Conservation (phyloP, 2,888 invertebrate species). For the Parnassius smintheus region DNA sequence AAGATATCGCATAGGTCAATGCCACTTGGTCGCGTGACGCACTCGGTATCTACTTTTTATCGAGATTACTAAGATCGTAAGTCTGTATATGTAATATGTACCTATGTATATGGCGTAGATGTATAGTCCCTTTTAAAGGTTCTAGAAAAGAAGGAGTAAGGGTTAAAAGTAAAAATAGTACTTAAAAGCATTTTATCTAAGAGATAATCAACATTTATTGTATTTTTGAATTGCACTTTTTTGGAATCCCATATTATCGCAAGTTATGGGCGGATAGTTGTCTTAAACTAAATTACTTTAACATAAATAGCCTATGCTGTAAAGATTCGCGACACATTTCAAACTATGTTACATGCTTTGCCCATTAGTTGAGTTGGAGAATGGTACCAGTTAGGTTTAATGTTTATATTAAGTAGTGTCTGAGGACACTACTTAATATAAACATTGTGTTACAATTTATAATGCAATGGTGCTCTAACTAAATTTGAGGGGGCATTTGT, state of each 20-base stretch:
- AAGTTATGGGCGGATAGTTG: constrained; percentile 9
- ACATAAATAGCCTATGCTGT: constrained; percentile 33
- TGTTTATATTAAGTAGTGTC: constrained; percentile 62
- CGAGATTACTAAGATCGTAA: too few relatives aligned
- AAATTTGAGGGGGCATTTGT: constrained; percentile 27
- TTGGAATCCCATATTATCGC: constrained; percentile 9
- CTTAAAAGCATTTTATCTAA: constrained; percentile 24
- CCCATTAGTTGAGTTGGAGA: constrained; percentile 69
- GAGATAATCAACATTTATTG: constrained; percentile 29
- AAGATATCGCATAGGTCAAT: too few relatives aligned
- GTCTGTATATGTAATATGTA: too few relatives aligned
- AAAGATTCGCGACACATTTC: constrained; percentile 52
- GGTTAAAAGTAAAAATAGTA: constrained; percentile 24
- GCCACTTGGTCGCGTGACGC: too few relatives aligned
- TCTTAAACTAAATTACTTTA: constrained; percentile 22
- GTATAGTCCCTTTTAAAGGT: neutral
- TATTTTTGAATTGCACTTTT: constrained; percentile 34
- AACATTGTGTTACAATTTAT: constrained; percentile 36
- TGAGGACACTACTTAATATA: too few relatives aligned
- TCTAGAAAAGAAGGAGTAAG: neutral
- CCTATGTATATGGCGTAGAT: too few relatives aligned
- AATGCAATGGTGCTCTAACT: constrained; percentile 24
- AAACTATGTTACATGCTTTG: constrained; percentile 71
- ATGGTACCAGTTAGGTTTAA: constrained; percentile 65
- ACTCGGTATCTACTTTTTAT: too few relatives aligned